These are phyloP conservation scores for Porites lutea DNA, from an alignment of 64 coral and sea anemone genomes.

Conservation along the genomic window DNA sequence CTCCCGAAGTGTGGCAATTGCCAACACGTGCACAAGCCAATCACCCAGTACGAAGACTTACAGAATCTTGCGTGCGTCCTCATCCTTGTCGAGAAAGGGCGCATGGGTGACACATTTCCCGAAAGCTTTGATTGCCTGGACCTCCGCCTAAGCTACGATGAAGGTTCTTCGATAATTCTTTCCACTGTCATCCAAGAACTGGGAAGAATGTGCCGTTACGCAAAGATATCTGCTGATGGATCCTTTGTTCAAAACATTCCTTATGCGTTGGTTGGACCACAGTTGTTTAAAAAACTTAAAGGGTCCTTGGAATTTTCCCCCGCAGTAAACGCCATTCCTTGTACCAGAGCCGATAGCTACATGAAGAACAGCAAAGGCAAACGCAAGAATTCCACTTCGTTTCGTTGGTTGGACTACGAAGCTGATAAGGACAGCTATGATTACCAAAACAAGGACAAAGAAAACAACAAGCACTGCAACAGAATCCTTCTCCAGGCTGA, in stretches of 20 bases:
- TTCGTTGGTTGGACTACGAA: conserved; percentile 45
- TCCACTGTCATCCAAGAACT: conserved; percentile 69
- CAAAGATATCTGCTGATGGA: not conserved
- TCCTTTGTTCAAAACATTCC: conserved; percentile 28
- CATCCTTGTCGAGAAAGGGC: conserved; percentile 66
- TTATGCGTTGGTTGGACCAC: too few relatives aligned
- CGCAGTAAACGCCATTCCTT: not conserved
- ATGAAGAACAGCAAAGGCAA: conserved; percentile 33
- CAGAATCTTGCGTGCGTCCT: conserved; percentile 57
- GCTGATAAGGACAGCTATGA: conserved; percentile 50
- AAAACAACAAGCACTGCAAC: conserved; percentile 12
- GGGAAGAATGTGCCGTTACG: conserved; percentile 68
- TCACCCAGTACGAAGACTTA: conserved; percentile 60
- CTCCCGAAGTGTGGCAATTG: conserved; percentile 18
- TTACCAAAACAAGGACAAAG: conserved; percentile 11
- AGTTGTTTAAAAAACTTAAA: not conserved
- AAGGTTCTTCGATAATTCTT: conserved; percentile 1
- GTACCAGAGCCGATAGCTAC: conserved; percentile 52
- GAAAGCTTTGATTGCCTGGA: conserved; percentile 65
- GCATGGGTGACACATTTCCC: conserved; percentile 71
- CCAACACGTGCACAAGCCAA: conserved; percentile 46
- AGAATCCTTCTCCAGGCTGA: conserved; percentile 66
- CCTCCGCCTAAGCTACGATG: conserved; percentile 56
- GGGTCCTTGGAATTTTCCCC: conserved; percentile 23
- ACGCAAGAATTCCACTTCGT: not conserved